Evolutionary conservation across 2,113 vertebrate species (phyloP).

Genomic region (Abramis brama): DNA sequence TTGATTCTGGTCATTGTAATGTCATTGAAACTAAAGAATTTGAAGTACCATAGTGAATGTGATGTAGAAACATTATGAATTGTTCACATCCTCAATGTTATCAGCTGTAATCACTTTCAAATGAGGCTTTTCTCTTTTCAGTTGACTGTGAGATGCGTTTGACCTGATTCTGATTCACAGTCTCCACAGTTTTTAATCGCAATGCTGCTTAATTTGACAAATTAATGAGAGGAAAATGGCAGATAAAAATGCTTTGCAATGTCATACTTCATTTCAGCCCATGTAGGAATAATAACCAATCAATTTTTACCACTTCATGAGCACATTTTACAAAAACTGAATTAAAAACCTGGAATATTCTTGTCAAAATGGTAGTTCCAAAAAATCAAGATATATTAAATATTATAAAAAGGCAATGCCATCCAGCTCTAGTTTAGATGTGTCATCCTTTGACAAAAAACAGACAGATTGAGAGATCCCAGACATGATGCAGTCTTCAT

Average conservation of each 20-base stretch:
- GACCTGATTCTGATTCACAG: neutral
- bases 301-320: slow-evolving; percentile 10
- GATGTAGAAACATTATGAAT: neutral
- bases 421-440: slow-evolving; percentile 13
- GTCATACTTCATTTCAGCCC: slow-evolving; percentile 12
- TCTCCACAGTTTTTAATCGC: neutral
- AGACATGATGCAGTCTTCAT: neutral
- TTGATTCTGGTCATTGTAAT: neutral
- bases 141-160: neutral
- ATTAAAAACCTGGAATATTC: neutral
- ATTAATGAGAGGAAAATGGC: neutral
- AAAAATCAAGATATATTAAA: neutral
- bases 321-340: neutral
- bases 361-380: neutral
- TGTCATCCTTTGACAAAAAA: slow-evolving; percentile 38
- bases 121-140: neutral
- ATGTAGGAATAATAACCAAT: slow-evolving; percentile 15
- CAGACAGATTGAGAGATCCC: neutral
- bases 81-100: neutral
- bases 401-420: neutral
- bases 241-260: slow-evolving; percentile 21
- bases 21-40: neutral
- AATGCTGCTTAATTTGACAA: slow-evolving; percentile 10
- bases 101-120: neutral
- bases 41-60: neutral